Percentiles rank a stretch among this genome's conserved stretches.
Conservation (phyloP, 2,888 invertebrate species). For the Drosophila testacea region DNA sequence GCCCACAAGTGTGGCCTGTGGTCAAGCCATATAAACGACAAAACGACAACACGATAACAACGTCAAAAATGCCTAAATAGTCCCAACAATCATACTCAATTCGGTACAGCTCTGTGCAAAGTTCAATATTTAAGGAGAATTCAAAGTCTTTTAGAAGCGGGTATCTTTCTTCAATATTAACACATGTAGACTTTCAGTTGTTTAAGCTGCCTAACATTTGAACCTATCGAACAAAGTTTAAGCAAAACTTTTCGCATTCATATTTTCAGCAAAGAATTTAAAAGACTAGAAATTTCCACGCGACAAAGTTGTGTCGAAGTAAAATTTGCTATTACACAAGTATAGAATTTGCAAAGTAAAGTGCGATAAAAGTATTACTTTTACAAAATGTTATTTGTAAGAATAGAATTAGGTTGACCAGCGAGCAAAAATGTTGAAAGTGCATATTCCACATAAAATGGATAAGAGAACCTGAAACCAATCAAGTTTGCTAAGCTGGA, state of each 20-base stretch:
- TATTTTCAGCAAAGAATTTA: not conserved
- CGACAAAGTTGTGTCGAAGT: not conserved
- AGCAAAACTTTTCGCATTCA: not conserved
- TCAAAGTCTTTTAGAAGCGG: too few relatives aligned
- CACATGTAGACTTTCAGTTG: not conserved
- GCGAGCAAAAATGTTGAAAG: too few relatives aligned
- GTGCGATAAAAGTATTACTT: too few relatives aligned
- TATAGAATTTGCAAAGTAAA: not conserved
- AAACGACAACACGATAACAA: constrained; percentile 8
- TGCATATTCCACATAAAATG: too few relatives aligned
- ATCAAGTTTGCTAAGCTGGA: too few relatives aligned
- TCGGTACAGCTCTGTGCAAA: constrained; percentile 22
- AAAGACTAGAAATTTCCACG: not conserved
- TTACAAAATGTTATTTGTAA: too few relatives aligned
- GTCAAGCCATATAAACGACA: constrained; percentile 60
- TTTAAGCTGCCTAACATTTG: not conserved
- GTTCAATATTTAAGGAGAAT: constrained; percentile 32
- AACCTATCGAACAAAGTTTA: not conserved
- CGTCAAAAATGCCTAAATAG: constrained; percentile 46
- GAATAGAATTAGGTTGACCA: too few relatives aligned
- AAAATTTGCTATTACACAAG: not conserved
- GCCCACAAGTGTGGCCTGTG: constrained; percentile 53
- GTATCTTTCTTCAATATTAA: not conserved
- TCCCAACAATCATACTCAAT: constrained; percentile 12
- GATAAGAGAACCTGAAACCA: too few relatives aligned